A percentile compares a stretch with the other conserved stretches of the same genome.
Evolutionary conservation across 2,888 invertebrate species (phyloP).

Genomic region (Microplitis deprimator): DNA sequence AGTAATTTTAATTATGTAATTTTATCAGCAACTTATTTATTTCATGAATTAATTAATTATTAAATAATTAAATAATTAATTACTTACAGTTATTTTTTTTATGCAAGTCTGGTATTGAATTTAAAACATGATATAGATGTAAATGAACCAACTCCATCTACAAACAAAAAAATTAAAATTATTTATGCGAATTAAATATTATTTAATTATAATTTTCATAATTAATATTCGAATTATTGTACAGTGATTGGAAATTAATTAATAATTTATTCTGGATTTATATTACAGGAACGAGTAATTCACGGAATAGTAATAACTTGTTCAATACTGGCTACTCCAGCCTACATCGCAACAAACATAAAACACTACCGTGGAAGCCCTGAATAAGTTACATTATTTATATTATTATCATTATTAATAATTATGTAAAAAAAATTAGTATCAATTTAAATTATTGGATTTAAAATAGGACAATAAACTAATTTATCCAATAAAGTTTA

Average conservation of each 20-base stretch:
- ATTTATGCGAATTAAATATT: neutral
- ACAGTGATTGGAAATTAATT: neutral
- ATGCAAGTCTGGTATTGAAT: neutral
- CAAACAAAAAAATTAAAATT: neutral
- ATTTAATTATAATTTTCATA: neutral
- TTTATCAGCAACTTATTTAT: neutral
- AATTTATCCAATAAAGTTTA: neutral
- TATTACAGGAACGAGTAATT: slow-evolving; percentile 44
- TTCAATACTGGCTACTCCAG: slow-evolving; percentile 36
- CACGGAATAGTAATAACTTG: slow-evolving; percentile 37
- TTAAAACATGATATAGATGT: neutral
- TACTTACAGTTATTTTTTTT: neutral
- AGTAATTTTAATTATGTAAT: neutral
- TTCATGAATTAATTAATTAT: neutral
- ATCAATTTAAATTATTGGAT: neutral
- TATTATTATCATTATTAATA: neutral
- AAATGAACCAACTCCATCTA: neutral
- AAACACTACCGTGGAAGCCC: slow-evolving; percentile 40
- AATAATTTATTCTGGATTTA: neutral
- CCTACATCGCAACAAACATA: slow-evolving; percentile 47
- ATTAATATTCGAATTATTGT: neutral
- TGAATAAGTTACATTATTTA: neutral
- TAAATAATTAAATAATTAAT: neutral
- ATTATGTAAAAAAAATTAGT: neutral
- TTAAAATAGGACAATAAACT: neutral